Evolutionary conservation across 53 echinoderm and acorn worm species (phyloP).

Genomic region (Holothuria scabra): DNA sequence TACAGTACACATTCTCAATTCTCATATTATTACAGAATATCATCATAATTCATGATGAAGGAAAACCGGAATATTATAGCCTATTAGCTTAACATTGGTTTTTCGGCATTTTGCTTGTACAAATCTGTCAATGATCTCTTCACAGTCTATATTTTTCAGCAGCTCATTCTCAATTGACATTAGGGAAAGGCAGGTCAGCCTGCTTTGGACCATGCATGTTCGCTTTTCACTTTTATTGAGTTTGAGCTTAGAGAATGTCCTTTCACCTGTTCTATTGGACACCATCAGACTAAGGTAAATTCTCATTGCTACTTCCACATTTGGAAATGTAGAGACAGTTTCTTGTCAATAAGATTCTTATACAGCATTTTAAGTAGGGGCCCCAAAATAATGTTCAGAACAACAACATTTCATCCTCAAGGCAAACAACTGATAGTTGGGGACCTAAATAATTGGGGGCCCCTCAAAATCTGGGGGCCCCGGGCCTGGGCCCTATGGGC

Average conservation of each 20-base stretch:
- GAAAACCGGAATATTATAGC: constrained; percentile 40
- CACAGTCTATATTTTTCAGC: constrained; percentile 37
- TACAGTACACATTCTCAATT: constrained; percentile 42
- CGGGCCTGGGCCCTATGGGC: too few relatives aligned
- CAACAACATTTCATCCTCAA: too few relatives aligned
- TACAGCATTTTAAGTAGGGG: constrained; percentile 40
- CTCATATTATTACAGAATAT: constrained; percentile 42
- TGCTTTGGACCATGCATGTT: constrained; percentile 45
- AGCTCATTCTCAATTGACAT: constrained; percentile 45
- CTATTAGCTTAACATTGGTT: constrained; percentile 39
- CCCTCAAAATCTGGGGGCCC: too few relatives aligned
- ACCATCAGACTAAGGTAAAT: constrained; percentile 45
- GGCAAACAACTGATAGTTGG: too few relatives aligned
- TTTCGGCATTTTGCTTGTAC: constrained; percentile 41
- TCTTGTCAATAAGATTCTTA: constrained; percentile 36
- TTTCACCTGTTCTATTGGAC: constrained; percentile 42
- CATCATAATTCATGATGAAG: constrained; percentile 41
- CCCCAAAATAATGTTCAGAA: too few relatives aligned
- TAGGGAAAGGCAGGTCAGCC: constrained; percentile 43
- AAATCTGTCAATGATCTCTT: constrained; percentile 45
- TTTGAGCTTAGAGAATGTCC: constrained; percentile 44
- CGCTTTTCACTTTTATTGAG: constrained; percentile 40
- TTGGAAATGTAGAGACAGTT: constrained; percentile 43
- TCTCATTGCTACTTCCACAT: constrained; percentile 42
- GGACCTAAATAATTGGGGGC: too few relatives aligned